A percentile compares a stretch with the other conserved stretches of the same genome.
These are phyloP conservation scores for Sebastes matsubarae DNA, from an alignment of 2,797 vertebrate genomes.

Conservation along the genomic window DNA sequence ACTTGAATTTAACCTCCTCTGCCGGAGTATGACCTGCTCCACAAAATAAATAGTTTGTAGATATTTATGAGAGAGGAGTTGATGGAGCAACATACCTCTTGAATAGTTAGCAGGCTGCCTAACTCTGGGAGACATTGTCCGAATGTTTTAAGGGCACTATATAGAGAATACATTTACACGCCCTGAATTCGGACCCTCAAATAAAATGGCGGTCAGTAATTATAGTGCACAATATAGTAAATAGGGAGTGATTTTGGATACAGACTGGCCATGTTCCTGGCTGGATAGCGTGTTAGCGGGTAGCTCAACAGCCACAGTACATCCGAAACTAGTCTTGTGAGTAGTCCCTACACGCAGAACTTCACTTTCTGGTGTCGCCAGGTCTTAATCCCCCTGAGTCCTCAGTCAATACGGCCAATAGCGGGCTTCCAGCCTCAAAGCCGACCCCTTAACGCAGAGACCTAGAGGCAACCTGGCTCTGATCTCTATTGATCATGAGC, in stretches of 20 bases:
- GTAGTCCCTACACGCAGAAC: neutral
- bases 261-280: neutral
- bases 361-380: neutral
- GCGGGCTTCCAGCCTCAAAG: neutral
- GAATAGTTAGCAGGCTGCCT: neutral
- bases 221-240: neutral
- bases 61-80: neutral
- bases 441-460: neutral
- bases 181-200: neutral
- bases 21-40: neutral
- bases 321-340: neutral
- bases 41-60: neutral
- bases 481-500: constrained; percentile 53
- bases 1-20: neutral
- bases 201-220: neutral
- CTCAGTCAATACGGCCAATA: constrained; percentile 12
- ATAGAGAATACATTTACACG: neutral
- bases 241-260: neutral
- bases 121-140: too few relatives aligned
- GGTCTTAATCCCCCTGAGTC: neutral
- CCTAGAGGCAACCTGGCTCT: constrained; percentile 20
- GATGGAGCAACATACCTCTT: neutral
- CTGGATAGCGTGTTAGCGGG: neutral
- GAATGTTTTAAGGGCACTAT: neutral
- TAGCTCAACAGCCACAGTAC: neutral